phyloP scores from a whole-genome alignment of 2,113 vertebrate genomes.

The Psilopsiagon aymara region DNA sequence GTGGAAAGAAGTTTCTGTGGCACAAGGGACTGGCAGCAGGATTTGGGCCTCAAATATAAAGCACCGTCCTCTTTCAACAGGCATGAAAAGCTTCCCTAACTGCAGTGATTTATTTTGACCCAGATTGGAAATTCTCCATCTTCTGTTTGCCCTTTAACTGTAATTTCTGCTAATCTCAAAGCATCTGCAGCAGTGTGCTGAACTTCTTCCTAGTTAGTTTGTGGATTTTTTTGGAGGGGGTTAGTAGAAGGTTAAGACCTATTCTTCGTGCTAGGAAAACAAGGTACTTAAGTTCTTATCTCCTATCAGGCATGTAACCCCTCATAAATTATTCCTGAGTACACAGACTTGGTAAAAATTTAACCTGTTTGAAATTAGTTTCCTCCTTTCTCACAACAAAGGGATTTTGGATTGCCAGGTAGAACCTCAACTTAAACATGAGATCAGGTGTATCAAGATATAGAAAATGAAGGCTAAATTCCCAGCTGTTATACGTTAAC shows the following conservation, averaged over 20 bases:
- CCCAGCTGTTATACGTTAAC: background rate
- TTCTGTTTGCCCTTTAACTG: background rate
- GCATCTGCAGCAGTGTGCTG: background rate
- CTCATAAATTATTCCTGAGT: slow-evolving; percentile 53
- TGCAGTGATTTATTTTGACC: background rate
- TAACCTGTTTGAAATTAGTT: slow-evolving; percentile 67
- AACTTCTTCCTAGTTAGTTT: background rate
- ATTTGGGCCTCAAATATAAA: background rate
- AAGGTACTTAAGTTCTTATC: slow-evolving; percentile 68
- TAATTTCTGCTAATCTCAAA: background rate
- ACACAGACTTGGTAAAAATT: slow-evolving; percentile 76
- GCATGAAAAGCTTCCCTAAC: background rate
- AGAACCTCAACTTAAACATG: slow-evolving; percentile 1
- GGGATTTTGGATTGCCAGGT: background rate
- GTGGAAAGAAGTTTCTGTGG: background rate
- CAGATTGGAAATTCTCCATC: background rate
- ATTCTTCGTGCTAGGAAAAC: slow-evolving; percentile 48
- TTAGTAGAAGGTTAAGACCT: background rate
- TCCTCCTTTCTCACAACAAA: slow-evolving; percentile 45
- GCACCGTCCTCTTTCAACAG: background rate
- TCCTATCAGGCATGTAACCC: slow-evolving; percentile 49
- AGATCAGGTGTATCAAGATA: background rate
- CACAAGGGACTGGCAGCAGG: background rate
- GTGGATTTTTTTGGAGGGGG: background rate
- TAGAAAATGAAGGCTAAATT: background rate